Conservation (phyloP, 2,888 invertebrate species). For the Amiota minor region DNA sequence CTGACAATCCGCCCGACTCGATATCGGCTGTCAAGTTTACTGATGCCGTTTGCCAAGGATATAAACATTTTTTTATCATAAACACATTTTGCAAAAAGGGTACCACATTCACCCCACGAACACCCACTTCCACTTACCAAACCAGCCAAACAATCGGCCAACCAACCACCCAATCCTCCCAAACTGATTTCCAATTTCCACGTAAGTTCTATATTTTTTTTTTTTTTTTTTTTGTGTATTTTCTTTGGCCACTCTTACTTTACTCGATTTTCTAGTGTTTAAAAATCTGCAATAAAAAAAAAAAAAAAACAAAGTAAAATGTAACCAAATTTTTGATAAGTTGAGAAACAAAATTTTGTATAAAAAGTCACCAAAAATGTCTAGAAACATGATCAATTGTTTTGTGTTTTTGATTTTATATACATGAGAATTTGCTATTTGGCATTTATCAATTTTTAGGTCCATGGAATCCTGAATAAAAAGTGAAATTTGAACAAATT, state of each 20-base stretch:
- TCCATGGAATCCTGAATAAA: no score
- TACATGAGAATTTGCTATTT: no score
- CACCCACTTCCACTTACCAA: neutral
- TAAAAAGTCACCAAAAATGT: no score
- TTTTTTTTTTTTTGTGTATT: constrained; percentile 7
- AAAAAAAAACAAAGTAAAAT: no score
- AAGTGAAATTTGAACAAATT: no score
- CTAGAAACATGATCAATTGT: no score
- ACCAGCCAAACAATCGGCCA: neutral
- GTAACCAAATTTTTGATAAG: no score
- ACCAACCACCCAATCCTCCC: neutral
- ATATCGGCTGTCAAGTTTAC: constrained; percentile 67
- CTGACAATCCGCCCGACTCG: constrained; percentile 8
- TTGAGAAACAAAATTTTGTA: no score
- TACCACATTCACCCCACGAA: neutral
- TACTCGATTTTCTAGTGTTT: constrained; percentile 32
- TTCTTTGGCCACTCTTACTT: constrained; percentile 26
- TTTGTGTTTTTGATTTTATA: no score
- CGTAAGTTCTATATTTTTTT: neutral
- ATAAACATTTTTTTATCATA: constrained; percentile 68
- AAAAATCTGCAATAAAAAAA: constrained; percentile 38
- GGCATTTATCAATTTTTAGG: no score
- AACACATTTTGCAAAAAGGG: constrained; percentile 55
- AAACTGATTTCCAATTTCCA: neutral
- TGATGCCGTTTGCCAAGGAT: constrained; percentile 65